These are phyloP conservation scores for Herminia tarsipennalis DNA, from an alignment of 2,888 invertebrate species.

Conservation along the genomic window DNA sequence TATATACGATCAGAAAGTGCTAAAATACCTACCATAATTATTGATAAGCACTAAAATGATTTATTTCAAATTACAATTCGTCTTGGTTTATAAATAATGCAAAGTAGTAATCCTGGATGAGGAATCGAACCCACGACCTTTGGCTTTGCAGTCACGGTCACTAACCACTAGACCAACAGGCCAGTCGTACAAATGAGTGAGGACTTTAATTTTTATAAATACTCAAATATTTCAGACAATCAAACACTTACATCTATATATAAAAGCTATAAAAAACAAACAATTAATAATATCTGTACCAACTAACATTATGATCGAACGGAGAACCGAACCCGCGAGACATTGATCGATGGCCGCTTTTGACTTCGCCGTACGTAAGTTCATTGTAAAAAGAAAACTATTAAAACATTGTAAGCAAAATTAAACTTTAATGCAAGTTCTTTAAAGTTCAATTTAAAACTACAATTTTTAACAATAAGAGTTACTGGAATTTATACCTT, in stretches of 20 bases:
- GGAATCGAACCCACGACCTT: no score
- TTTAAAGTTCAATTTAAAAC: constrained; percentile 1
- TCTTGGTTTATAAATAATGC: no score
- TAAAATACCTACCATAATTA: no score
- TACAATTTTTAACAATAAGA: not conserved
- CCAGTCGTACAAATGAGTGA: no score
- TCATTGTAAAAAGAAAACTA: constrained; percentile 26
- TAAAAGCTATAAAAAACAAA: constrained; percentile 32
- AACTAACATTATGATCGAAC: constrained; percentile 57
- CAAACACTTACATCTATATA: constrained; percentile 11
- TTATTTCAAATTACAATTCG: no score
- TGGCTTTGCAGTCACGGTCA: no score
- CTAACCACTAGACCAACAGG: no score
- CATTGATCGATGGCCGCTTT: constrained; percentile 55
- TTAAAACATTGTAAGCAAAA: not conserved
- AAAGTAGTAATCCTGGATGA: no score
- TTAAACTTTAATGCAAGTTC: not conserved
- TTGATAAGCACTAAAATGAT: no score
- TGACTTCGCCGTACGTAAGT: constrained; percentile 45
- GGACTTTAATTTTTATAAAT: not conserved
- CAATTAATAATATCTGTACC: constrained; percentile 56
- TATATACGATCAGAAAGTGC: no score
- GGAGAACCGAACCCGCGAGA: constrained; percentile 48
- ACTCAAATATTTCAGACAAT: constrained; percentile 2
- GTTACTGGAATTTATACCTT: constrained; percentile 9